Base-by-base conservation (phyloP, 1,140 invertebrate genomes). In the Orchestia grillus region DNA sequence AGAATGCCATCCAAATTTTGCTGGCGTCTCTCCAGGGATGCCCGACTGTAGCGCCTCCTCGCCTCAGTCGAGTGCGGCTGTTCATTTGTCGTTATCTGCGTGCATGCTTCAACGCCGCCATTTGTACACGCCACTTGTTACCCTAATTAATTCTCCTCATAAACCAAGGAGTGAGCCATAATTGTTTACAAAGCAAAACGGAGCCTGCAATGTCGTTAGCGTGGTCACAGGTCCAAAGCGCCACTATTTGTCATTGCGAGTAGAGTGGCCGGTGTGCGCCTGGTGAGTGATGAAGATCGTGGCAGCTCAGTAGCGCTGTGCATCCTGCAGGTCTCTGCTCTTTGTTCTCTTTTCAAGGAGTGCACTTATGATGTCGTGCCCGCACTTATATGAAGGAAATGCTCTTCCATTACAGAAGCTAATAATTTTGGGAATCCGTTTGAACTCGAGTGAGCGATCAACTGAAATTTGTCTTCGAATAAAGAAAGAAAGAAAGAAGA, bases 101-200 rank as follows among this genome's bases (percentile, higher is more conserved):
- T 16, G 88, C 43, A 44, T 42, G 88, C 92, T 40, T 44, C 92
- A 45, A 11, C 36, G 43, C 92, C 44, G 36, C 44, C 92, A 94
- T 94, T 94, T 94, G 92, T 94, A 45, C 92, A 44, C 92, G 92
- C 44, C 92, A 47, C 92, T 94, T 94, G 43, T 94, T 94, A 44
- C 92, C 19, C 92, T 94, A 94, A 94, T 94, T 94, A 94, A 94
- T 94, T 94, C 92, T 44, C 44, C 40, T 94, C 92, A 94, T 94
- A 94, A 94, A 45, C 92, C 92, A 94, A 94, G 92, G 44, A 94
- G 41, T 94, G 40, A 45, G 92, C 44, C 43, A 94, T 94, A 94
- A 94, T 94, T 94, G 92, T 94, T 94, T 94, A 94, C 92, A 94
- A 47, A 94, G 92, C 92, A 44, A 44, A 94, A 44, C 92, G 92